Conservation (phyloP, 2,888 invertebrate species). For the Hirudinaria manillensis region DNA sequence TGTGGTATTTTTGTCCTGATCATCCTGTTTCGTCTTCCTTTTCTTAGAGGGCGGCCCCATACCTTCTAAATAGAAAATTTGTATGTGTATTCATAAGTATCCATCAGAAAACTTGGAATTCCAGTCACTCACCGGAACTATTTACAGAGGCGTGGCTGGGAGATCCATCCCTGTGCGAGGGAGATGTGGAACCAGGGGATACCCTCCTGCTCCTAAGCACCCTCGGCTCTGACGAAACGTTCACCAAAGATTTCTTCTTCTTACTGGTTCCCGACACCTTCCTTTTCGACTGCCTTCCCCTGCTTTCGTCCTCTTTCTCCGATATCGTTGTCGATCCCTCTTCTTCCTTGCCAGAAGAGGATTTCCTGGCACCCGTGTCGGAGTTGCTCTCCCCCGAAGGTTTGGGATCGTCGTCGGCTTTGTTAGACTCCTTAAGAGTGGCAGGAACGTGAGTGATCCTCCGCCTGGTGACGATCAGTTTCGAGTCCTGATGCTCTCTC, state of each 20-base stretch:
- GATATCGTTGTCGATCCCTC: not conserved
- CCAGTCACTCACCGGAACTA: not conserved
- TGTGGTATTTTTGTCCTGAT: not conserved
- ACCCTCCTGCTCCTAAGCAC: conserved; percentile 1
- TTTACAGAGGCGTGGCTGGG: not conserved
- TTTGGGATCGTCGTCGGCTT: not conserved
- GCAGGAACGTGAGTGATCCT: conserved; percentile 28
- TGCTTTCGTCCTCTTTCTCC: not conserved
- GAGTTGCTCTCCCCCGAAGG: not conserved
- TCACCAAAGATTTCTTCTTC: conserved; percentile 6
- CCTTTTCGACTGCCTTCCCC: not conserved
- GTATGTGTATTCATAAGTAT: too few species aligned
- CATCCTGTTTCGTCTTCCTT: not conserved
- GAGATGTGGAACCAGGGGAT: not conserved
- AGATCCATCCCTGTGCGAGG: not conserved
- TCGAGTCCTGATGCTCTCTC: conserved; percentile 28
- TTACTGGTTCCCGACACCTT: not conserved
- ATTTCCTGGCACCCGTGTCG: not conserved
- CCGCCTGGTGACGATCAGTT: conserved; percentile 33
- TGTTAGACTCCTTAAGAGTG: not conserved
- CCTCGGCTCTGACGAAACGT: not conserved
- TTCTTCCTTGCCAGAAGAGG: not conserved
- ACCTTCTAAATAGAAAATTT: not conserved
- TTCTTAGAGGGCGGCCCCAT: not conserved
- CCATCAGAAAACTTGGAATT: too few species aligned